phyloP scores from a whole-genome alignment of 2,797 vertebrate species.

The Novumbra hubbsi region DNA sequence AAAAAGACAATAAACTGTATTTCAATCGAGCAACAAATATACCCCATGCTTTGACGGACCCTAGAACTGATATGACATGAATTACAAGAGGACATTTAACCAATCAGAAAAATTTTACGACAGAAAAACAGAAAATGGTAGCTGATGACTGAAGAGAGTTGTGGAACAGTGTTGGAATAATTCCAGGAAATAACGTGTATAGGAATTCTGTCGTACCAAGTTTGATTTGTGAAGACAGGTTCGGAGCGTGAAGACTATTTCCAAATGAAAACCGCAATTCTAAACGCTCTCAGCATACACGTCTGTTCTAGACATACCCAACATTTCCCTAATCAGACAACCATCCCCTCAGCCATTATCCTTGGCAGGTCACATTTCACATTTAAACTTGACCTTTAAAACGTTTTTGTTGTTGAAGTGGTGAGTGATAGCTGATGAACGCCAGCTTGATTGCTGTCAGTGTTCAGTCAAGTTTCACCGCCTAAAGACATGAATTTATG shows the following conservation, averaged over 20 bases:
- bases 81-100: not conserved
- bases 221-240: conserved; percentile 44
- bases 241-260: not conserved
- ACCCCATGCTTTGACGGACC: conserved; percentile 12
- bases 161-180: not conserved
- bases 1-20: not conserved
- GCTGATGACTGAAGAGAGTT: not conserved
- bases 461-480: conserved; percentile 22
- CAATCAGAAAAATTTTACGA: not conserved
- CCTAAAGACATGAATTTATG: not conserved
- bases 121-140: no score
- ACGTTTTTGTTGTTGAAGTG: conserved; percentile 39
- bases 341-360: conserved; percentile 64
- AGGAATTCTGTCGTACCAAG: conserved; percentile 18
- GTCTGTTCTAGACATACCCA: conserved; percentile 38
- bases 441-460: conserved; percentile 53
- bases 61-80: conserved; percentile 15
- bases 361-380: conserved; percentile 64
- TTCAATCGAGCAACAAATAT: not conserved
- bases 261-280: conserved; percentile 26
- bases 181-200: not conserved
- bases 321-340: conserved; percentile 56
- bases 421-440: conserved; percentile 40
- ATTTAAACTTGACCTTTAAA: conserved; percentile 58
- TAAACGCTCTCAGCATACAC: conserved; percentile 48